Evolutionary conservation across 92 coral and sea anemone genomes (phyloP), one percentile per base, ranked within the genome.

Genomic region (Palythoa heliodiscus): DNA sequence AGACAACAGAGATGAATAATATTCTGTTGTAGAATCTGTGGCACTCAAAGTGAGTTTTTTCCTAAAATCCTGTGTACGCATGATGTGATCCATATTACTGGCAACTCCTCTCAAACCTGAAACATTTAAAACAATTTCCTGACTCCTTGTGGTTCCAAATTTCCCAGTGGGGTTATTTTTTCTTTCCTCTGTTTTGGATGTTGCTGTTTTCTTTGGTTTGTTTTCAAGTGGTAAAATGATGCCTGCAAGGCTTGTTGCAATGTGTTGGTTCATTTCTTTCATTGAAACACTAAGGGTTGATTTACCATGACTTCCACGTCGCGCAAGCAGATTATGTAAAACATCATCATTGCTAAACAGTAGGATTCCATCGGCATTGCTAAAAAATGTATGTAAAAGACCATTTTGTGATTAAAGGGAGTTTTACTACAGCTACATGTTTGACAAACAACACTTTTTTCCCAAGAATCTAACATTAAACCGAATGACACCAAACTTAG

Each of bases 311-410:
- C 69, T 63, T 14, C 92, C 92, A 39, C 77, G 82, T 77, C 87
- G 91, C 54, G 91, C 54, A 39, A 86, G 78, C 5, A 94, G 87
- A 68, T 92, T 95, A 24, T 89, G 93, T 38, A 94, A 88, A 35
- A 92, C 91, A 73, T 94, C 98, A 84, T 94, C 95, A 90, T 94
- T 94, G 84, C 89, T 88, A 76, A 92, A 94, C 55, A 94, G 86
- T 22, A 93, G 52, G 57, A 94, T 84, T 22, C 91, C 93, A 86
- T 94, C 98, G 40, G 98, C 92, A 88, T 85, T 88, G 75, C 98
- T 94, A 79, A 8, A 92, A 70, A 48, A 54, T 24, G 14, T 60
- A 53, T 58, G 0, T 15, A 3, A 20, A 5, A 24, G 11, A 1
- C 35, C 15, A 40, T n/a, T 22, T 22, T 76, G 54, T 2, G 25